These are phyloP conservation scores for Myzus persicae DNA, from an alignment of 1,140 invertebrate genomes.

Conservation along the genomic window DNA sequence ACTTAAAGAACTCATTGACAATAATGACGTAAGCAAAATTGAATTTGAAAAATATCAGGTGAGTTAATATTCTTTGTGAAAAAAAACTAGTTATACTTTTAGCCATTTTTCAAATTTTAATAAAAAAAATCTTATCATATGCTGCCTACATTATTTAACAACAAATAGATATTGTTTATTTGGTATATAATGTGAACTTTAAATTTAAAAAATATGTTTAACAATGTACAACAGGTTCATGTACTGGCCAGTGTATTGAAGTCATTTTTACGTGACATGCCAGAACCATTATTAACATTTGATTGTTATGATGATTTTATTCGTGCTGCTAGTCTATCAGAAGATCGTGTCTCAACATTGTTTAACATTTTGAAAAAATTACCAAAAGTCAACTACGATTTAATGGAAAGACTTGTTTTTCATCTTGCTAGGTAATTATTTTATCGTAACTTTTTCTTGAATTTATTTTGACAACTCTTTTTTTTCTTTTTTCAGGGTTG, in stretches of 20 bases:
- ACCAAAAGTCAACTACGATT: slow-evolving; percentile 87
- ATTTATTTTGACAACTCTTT: slow-evolving; percentile 7
- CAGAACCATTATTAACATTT: slow-evolving; percentile 90
- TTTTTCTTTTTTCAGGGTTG: slow-evolving; percentile 70
- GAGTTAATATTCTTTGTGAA: neutral
- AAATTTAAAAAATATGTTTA: slow-evolving; percentile 60
- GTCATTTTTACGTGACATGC: slow-evolving; percentile 89
- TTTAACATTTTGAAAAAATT: slow-evolving; percentile 89
- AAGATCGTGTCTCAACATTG: slow-evolving; percentile 84
- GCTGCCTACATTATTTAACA: neutral
- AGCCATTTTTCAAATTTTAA: neutral
- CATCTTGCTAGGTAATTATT: slow-evolving; percentile 79
- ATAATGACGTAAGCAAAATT: slow-evolving; percentile 73
- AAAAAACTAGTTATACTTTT: neutral
- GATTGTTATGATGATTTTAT: slow-evolving; percentile 95
- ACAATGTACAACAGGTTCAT: slow-evolving; percentile 73
- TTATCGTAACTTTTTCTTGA: slow-evolving; percentile 34
- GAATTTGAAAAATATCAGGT: slow-evolving; percentile 74
- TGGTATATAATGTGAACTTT: slow-evolving; percentile 61
- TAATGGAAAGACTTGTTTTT: slow-evolving; percentile 92
- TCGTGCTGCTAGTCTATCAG: slow-evolving; percentile 81
- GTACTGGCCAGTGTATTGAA: slow-evolving; percentile 92
- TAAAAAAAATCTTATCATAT: neutral
- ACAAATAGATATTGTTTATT: neutral
- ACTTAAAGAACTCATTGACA: slow-evolving; percentile 77